Percentiles rank a stretch among this genome's conserved stretches.
Conservation (phyloP, 2,888 invertebrate species). For the Dynastes grantii region DNA sequence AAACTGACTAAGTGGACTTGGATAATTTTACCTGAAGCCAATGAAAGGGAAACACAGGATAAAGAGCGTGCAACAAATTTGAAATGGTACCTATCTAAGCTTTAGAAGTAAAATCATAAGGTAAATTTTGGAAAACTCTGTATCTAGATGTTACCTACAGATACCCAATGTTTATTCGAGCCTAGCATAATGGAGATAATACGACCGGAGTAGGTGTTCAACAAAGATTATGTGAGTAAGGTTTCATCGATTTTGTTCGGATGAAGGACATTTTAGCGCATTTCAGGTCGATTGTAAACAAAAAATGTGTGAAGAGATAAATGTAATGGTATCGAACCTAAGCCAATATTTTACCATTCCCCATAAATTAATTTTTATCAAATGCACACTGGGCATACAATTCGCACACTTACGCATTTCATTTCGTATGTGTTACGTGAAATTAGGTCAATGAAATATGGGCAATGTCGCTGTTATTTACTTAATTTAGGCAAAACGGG, state of each 20-base stretch:
- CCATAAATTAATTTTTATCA: constrained; percentile 2
- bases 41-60: too few species aligned
- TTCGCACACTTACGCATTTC: neutral
- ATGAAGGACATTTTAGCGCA: constrained; percentile 20
- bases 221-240: constrained; percentile 15
- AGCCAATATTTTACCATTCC: neutral
- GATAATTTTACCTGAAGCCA: too few species aligned
- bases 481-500: constrained; percentile 1
- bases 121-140: neutral
- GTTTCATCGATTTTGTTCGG: constrained; percentile 21
- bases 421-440: neutral
- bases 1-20: too few species aligned
- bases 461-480: constrained; percentile 1
- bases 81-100: too few species aligned
- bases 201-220: constrained; percentile 1
- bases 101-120: too few species aligned
- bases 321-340: neutral
- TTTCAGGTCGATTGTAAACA: constrained; percentile 37
- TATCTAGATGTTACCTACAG: neutral
- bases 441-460: constrained; percentile 28
- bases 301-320: constrained; percentile 37
- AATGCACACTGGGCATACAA: neutral
- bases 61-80: too few species aligned
- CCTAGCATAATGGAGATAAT: constrained; percentile 22
- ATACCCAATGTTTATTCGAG: neutral